Percentiles rank a stretch among this genome's conserved stretches.
Evolutionary conservation across 1,140 invertebrate species (phyloP).

Genomic region (Monochamus saltuarius): DNA sequence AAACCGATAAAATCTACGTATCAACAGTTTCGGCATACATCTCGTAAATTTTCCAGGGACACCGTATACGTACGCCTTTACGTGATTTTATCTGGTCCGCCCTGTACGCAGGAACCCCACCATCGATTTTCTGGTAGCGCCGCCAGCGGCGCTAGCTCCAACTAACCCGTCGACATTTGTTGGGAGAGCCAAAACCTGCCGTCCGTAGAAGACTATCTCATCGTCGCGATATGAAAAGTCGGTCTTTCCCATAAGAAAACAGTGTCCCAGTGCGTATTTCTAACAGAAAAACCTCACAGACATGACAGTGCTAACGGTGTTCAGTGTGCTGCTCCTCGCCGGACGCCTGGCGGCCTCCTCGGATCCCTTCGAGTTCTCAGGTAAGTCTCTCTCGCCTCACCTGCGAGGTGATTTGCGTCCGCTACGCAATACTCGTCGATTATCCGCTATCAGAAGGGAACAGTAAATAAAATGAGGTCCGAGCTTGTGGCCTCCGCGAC

Average conservation of each 20-base stretch:
- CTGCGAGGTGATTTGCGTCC: background rate
- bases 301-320: constrained; percentile 14
- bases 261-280: constrained; percentile 7
- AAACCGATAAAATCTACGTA: no score
- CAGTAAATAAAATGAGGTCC: constrained; percentile 5
- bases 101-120: background rate
- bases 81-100: no score
- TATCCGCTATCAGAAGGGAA: background rate
- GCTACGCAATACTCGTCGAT: background rate
- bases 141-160: constrained; percentile 4
- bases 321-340: constrained; percentile 10
- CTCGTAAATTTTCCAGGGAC: no score
- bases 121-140: constrained; percentile 12
- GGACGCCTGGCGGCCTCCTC: constrained; percentile 8
- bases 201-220: constrained; percentile 15
- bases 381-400: constrained; percentile 4
- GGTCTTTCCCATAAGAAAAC: constrained; percentile 2
- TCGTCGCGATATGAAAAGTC: constrained; percentile 12
- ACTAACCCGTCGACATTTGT: constrained; percentile 4
- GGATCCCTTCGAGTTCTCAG: constrained; percentile 16
- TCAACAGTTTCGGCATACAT: no score
- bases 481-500: background rate
- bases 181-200: constrained; percentile 8
- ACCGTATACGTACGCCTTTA: no score
- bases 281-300: constrained; percentile 9